phyloP scores from a whole-genome alignment of 2,888 invertebrate genomes.

The Magallana nippona region DNA sequence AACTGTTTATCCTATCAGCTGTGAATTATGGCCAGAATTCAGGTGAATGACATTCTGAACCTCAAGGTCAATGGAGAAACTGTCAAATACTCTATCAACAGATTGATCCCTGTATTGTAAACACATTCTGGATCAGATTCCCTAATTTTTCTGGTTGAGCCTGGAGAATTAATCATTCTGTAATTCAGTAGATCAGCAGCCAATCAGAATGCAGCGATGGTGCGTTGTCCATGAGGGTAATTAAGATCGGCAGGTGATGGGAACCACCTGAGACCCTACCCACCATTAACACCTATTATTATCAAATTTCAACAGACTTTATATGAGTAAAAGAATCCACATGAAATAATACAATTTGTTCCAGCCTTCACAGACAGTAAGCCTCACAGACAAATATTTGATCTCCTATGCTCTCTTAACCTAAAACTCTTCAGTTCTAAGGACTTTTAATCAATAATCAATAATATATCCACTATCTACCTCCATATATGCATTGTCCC shows the following conservation, averaged over 20 bases:
- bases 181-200: background rate
- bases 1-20: constrained; percentile 29
- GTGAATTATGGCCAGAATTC: constrained; percentile 29
- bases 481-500: background rate
- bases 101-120: background rate
- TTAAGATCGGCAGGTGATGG: constrained; percentile 22
- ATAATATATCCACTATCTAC: background rate
- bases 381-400: background rate
- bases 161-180: constrained; percentile 13
- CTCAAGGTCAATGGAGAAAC: constrained; percentile 11
- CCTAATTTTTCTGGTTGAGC: constrained; percentile 7
- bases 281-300: constrained; percentile 1
- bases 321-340: background rate
- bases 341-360: background rate
- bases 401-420: background rate
- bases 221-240: constrained; percentile 8
- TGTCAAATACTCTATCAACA: constrained; percentile 12
- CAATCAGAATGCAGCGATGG: background rate
- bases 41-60: constrained; percentile 12
- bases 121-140: constrained; percentile 12
- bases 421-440: too few relatives aligned
- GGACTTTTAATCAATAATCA: background rate
- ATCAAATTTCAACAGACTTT: constrained; percentile 3
- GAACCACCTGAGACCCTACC: constrained; percentile 19
- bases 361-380: background rate